Conservation (phyloP, 1,140 invertebrate species). For the Bombyx mandarina region DNA sequence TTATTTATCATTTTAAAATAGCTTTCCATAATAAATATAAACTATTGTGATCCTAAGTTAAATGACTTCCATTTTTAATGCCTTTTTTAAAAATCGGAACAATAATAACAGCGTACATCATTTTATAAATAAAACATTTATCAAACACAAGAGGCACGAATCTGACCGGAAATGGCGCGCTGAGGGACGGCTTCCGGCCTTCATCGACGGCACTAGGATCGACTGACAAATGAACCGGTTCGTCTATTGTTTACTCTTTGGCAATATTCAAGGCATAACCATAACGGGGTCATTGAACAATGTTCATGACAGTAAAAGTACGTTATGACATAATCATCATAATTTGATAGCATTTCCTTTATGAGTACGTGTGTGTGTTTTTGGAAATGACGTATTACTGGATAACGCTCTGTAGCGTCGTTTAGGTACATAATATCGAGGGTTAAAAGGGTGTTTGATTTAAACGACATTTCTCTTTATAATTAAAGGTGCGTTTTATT, state of each 20-base stretch:
- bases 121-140: slow-evolving; percentile 39
- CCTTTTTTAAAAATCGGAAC: background rate
- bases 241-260: slow-evolving; percentile 45
- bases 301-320: slow-evolving; percentile 11
- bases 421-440: too few species aligned
- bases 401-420: too few species aligned
- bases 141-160: slow-evolving; percentile 40
- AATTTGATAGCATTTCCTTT: slow-evolving; percentile 1
- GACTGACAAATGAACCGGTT: slow-evolving; percentile 51
- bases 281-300: slow-evolving; percentile 45
- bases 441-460: too few species aligned
- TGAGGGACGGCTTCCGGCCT: slow-evolving; percentile 43
- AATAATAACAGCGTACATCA: slow-evolving; percentile 8
- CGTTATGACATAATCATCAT: background rate
- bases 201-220: slow-evolving; percentile 38
- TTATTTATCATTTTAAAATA: too few species aligned
- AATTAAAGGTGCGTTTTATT: too few species aligned
- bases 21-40: too few species aligned
- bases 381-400: too few species aligned
- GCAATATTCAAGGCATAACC: slow-evolving; percentile 27
- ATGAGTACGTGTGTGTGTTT: background rate
- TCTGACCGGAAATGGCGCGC: slow-evolving; percentile 52
- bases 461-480: too few species aligned
- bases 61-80: too few species aligned
- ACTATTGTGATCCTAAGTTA: too few species aligned